Conservation (phyloP, 2,797 vertebrate genomes). For the Threskiornis aethiopicus region DNA sequence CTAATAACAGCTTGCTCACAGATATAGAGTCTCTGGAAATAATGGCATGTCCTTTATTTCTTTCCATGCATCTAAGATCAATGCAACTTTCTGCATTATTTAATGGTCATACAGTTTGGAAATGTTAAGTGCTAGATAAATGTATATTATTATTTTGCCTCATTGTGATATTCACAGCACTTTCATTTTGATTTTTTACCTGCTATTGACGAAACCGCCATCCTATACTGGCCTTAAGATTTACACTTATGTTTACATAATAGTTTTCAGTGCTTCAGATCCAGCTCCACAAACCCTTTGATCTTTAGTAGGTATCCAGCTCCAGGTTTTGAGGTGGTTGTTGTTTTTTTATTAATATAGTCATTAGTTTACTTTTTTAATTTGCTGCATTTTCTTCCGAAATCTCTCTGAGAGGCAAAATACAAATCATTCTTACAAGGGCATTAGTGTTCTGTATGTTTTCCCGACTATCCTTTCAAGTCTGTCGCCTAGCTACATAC, state of each 20-base stretch:
- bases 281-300: neutral
- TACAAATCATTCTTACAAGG: neutral
- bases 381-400: neutral
- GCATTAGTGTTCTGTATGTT: neutral
- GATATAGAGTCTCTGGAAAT: neutral
- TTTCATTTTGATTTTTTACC: constrained; percentile 1
- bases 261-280: neutral
- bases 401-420: neutral
- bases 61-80: neutral
- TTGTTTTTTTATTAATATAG: neutral
- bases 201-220: neutral
- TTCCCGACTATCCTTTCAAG: neutral
- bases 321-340: neutral
- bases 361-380: neutral
- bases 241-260: neutral
- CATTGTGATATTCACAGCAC: neutral
- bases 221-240: neutral
- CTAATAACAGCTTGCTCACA: neutral
- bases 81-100: neutral
- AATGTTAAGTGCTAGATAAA: neutral
- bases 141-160: neutral
- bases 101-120: neutral
- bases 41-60: rapidly evolving
- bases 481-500: neutral
- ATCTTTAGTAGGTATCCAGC: neutral